Evolutionary conservation across 2,113 vertebrate species (phyloP).

Genomic region (Erythrocercus mccallii): DNA sequence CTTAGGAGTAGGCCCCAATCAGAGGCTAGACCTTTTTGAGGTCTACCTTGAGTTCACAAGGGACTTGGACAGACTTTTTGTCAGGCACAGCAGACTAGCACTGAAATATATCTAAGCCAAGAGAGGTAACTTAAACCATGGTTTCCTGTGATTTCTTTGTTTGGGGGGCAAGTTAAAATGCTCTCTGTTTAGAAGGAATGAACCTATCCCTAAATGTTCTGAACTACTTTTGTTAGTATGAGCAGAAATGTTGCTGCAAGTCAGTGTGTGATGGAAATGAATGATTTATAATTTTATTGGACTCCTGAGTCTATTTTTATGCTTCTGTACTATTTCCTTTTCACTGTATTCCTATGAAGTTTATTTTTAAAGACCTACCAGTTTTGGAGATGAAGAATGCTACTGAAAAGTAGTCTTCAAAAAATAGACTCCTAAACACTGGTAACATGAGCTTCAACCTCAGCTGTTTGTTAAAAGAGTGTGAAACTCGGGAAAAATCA

Average conservation of each 20-base stretch:
- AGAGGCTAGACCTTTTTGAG: neutral
- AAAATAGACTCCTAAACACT: neutral
- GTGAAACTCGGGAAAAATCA: neutral
- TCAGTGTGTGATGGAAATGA: conserved; percentile 13
- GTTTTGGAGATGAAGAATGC: conserved; percentile 18
- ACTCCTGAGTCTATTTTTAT: conserved; percentile 35
- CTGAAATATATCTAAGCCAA: neutral
- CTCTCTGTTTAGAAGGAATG: neutral
- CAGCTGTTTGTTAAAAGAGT: neutral
- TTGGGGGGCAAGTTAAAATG: neutral
- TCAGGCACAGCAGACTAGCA: neutral
- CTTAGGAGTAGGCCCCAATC: neutral
- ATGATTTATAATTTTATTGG: conserved; percentile 46
- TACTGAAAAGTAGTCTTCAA: neutral
- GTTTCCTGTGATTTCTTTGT: neutral
- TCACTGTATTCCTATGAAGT: conserved; percentile 40
- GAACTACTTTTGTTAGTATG: neutral
- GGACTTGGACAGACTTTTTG: neutral
- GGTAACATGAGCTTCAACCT: conserved; percentile 12
- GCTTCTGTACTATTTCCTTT: conserved; percentile 27
- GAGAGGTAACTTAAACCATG: neutral
- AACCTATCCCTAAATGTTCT: neutral
- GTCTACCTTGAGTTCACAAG: neutral
- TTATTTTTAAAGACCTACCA: conserved; percentile 44
- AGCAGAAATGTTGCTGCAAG: neutral